These are phyloP conservation scores for Drosophila mauritiana DNA, from an alignment of 1,140 invertebrate species.

Conservation along the genomic window DNA sequence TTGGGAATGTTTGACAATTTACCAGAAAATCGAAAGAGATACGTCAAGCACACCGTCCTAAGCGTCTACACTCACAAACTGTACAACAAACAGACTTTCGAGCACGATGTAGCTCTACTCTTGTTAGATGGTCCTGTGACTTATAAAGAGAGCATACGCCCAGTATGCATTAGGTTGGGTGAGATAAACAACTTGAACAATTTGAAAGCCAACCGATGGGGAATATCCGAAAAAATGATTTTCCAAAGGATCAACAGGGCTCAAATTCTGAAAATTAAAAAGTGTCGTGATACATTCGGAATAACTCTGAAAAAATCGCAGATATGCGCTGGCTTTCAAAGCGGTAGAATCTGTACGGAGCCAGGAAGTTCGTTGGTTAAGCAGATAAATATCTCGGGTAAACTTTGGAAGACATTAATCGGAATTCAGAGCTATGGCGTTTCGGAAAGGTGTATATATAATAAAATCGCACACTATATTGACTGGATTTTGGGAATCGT, in stretches of 20 bases:
- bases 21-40: background rate
- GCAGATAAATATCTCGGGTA: background rate
- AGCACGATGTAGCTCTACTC: background rate
- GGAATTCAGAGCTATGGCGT: background rate
- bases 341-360: background rate
- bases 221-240: background rate
- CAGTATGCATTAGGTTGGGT: background rate
- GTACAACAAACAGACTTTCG: background rate
- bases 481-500: background rate
- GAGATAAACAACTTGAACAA: accelerated
- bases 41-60: background rate
- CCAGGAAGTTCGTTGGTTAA: background rate
- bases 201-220: background rate
- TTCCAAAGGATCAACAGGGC: background rate
- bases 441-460: background rate
- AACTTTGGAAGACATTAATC: background rate
- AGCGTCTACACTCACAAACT: background rate
- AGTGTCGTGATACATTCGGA: background rate
- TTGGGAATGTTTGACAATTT: background rate
- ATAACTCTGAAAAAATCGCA: background rate
- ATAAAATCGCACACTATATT: background rate
- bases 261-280: background rate
- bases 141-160: background rate
- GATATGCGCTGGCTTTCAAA: background rate
- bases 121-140: background rate